These are phyloP conservation scores for Seladonia tumulorum DNA, from an alignment of 2,888 invertebrate species.

Conservation along the genomic window DNA sequence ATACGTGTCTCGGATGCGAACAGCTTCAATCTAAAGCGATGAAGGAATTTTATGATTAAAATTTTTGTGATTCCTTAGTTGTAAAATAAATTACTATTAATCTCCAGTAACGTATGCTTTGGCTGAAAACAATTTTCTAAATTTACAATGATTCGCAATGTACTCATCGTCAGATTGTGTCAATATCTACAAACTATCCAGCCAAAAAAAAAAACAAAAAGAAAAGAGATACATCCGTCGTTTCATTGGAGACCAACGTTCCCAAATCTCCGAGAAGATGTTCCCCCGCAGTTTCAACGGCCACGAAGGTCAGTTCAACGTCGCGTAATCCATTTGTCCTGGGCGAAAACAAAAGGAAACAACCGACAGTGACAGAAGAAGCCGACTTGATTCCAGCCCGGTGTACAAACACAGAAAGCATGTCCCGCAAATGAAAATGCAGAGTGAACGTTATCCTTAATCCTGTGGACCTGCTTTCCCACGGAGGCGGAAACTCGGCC, in stretches of 20 bases:
- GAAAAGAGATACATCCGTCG: not conserved
- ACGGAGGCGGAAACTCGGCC: not conserved
- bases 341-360: not conserved
- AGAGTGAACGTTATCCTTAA: not conserved
- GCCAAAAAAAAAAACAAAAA: no score
- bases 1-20: no score
- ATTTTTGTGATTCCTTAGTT: no score
- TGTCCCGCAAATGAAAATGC: conserved; percentile 1
- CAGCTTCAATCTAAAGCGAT: no score
- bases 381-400: not conserved
- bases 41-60: no score
- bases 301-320: not conserved
- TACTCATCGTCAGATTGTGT: not conserved
- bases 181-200: not conserved
- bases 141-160: no score
- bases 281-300: not conserved
- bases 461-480: not conserved
- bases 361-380: not conserved
- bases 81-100: not conserved
- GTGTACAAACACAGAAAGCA: not conserved
- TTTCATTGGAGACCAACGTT: not conserved
- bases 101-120: not conserved
- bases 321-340: not conserved
- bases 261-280: not conserved
- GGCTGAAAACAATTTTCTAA: not conserved